phyloP scores from a whole-genome alignment of 1,140 invertebrate genomes.

The Hycleus phaleratus region DNA sequence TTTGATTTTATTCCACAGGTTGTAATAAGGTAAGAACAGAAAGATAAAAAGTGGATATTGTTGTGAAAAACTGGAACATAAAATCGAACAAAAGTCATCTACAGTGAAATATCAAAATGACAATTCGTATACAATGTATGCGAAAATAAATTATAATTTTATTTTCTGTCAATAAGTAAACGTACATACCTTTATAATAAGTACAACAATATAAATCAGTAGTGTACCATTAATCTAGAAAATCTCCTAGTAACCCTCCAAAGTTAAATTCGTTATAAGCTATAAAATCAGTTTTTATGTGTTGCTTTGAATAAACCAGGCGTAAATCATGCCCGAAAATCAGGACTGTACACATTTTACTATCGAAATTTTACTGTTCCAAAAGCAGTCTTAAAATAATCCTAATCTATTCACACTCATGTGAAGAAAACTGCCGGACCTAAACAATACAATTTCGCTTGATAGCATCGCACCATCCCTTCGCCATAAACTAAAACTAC shows the following conservation, averaged over 20 bases:
- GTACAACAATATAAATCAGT: not conserved
- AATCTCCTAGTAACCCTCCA: constrained; percentile 1
- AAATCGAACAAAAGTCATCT: too few relatives aligned
- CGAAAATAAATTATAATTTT: constrained; percentile 5
- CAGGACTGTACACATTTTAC: constrained; percentile 18
- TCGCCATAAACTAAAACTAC: not conserved
- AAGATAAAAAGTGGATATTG: too few relatives aligned
- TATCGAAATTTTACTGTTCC: constrained; percentile 22
- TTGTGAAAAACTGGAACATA: too few relatives aligned
- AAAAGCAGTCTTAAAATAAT: constrained; percentile 23
- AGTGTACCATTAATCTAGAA: too few relatives aligned
- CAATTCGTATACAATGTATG: not conserved
- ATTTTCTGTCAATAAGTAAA: not conserved
- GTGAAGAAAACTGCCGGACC: constrained; percentile 1
- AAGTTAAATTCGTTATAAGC: constrained; percentile 26
- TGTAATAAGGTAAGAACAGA: too few relatives aligned
- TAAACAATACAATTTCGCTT: not conserved
- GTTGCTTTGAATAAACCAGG: constrained; percentile 19
- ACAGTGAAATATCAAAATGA: too few relatives aligned
- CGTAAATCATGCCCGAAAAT: constrained; percentile 22
- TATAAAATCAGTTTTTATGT: constrained; percentile 21
- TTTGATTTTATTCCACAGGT: too few relatives aligned
- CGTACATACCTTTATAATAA: not conserved
- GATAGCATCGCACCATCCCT: not conserved
- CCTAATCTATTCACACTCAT: constrained; percentile 28